Percentiles rank a stretch among this genome's conserved stretches.
Evolutionary conservation across 23 tunicate species (phyloP).

Genomic region (Ciona savignyi): DNA sequence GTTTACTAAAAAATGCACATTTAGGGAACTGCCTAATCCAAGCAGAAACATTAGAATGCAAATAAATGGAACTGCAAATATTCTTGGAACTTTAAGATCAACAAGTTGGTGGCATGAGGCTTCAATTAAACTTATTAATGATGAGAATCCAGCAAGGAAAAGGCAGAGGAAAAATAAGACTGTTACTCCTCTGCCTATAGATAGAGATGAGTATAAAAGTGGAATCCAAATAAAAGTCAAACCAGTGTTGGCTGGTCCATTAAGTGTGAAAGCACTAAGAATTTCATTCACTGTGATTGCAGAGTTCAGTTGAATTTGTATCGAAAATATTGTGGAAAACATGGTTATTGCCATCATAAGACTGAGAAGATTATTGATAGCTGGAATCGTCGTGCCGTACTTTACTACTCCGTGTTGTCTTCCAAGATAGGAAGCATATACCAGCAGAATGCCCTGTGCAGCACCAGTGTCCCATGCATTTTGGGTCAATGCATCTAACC

Average conservation of each 20-base stretch:
- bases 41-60: conserved; percentile 43
- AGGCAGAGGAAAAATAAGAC: conserved; percentile 64
- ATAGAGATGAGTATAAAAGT: conserved; percentile 31
- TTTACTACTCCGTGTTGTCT: conserved; percentile 70
- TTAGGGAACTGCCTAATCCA: conserved; percentile 75
- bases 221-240: conserved; percentile 88
- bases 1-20: conserved; percentile 58
- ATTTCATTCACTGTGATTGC: conserved; percentile 38
- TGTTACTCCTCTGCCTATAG: conserved; percentile 48
- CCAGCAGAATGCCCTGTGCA: conserved; percentile 57
- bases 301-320: conserved; percentile 42
- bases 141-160: conserved; percentile 78
- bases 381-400: conserved; percentile 61
- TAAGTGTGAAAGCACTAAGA: conserved; percentile 46
- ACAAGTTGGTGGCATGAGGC: conserved; percentile 59
- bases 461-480: conserved; percentile 98
- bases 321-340: conserved; percentile 73
- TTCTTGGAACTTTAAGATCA: conserved; percentile 70
- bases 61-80: conserved; percentile 60
- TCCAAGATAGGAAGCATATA: conserved; percentile 70
- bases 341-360: conserved; percentile 79
- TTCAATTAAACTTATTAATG: conserved; percentile 56
- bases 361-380: conserved; percentile 69
- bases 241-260: conserved; percentile 92
- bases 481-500: conserved; percentile 83